phyloP scores from a whole-genome alignment of 2,113 vertebrate species.

The Plotosus lineatus region DNA sequence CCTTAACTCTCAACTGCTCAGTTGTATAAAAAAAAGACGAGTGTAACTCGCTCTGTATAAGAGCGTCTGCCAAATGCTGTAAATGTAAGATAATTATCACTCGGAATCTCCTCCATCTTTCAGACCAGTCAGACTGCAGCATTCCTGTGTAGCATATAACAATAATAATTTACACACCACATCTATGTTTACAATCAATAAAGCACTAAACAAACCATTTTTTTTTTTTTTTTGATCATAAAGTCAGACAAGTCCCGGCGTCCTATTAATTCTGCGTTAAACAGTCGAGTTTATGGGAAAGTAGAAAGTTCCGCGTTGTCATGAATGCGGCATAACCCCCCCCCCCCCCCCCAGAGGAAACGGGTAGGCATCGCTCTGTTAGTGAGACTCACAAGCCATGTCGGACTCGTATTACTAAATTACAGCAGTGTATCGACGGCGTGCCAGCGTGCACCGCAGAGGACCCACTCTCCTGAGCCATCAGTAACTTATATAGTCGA shows the following conservation, averaged over 20 bases:
- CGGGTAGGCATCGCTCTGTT: conserved; percentile 1
- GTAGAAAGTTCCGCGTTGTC: background rate
- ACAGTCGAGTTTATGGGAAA: background rate
- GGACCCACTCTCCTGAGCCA: conserved; percentile 65
- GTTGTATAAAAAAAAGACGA: too few species aligned
- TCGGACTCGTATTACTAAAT: conserved; percentile 52
- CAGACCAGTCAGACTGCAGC: too few species aligned
- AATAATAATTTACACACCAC: background rate
- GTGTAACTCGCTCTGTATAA: too few species aligned
- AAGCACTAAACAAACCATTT: background rate
- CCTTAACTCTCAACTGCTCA: too few species aligned
- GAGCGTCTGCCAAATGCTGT: too few species aligned
- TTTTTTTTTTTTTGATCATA: background rate
- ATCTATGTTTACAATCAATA: background rate
- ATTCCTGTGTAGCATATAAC: background rate
- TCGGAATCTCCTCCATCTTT: too few species aligned
- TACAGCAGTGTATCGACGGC: conserved; percentile 69
- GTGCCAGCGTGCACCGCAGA: conserved; percentile 68
- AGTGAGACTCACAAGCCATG: conserved; percentile 21
- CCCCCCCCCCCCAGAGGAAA: conserved; percentile 8
- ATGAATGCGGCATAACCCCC: conserved; percentile 7
- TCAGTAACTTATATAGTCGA: conserved; percentile 72
- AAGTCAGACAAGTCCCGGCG: background rate
- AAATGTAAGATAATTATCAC: too few species aligned
- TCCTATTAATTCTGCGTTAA: background rate